Base-by-base conservation (phyloP, 2,888 invertebrate species). In the Laspeyria flexula region DNA sequence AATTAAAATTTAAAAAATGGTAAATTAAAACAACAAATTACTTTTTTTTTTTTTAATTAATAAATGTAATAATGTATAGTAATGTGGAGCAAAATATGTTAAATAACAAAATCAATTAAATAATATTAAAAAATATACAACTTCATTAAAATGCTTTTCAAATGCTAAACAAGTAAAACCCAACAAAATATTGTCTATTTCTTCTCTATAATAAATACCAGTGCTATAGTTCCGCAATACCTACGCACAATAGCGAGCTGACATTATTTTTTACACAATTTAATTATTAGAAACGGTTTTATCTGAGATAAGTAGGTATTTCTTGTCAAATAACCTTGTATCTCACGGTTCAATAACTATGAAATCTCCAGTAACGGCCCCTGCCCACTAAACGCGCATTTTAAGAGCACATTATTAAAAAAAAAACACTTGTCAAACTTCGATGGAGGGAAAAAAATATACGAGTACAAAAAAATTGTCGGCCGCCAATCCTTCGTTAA, bases 251-350 rank as follows among this genome's bases (percentile, higher is more conserved):
- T 50, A 15, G 38, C 18, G 39, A 43, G 12, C 43, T 34, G 40
- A 34, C 37, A 43, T 35, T 43, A 40, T 43, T 50, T 71, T 75
- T 74, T 77, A 63, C 74, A 54, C 74, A 58, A 52, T 55, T 61
- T 59, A 69, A 65, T 70, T 61, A 71, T 77, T 77, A 74, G 74
- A 76, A 80, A 80, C 72, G 54, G 52, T 71, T 47, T 76, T 71
- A 75, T 71, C 71, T 71, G 55, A 67, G 64, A 72, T 73, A 68
- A 67, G 58, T 63, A 65, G 18, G 18, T 25, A 65, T 60, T 69
- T 79, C 79, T 79, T 79, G 83, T 77, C 75, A 51, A 69, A 56
- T 73, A 85, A 79, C 87, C 87, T 87, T 86, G 85, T 85, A 81
- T 74, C 70, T 68, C 74, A 82, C 79, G 88, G 77, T 84, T 83